A percentile compares a stretch with the other conserved stretches of the same genome.
These are phyloP conservation scores for Vannuccia rotundouncinata DNA, from an alignment of 2,888 invertebrate genomes.

Conservation along the genomic window DNA sequence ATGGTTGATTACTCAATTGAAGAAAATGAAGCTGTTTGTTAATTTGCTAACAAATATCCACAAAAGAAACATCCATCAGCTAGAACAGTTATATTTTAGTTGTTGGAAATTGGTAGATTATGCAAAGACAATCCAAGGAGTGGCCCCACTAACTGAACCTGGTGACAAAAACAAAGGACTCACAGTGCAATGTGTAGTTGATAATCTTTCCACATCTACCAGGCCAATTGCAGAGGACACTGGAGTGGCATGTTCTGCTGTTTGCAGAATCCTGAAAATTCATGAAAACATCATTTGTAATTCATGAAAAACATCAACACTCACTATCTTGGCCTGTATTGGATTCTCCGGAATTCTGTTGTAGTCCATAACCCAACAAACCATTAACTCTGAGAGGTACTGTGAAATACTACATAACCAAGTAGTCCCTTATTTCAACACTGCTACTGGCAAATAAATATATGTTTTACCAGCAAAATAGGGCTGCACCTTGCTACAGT, in stretches of 20 bases:
- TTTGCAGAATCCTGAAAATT: background rate
- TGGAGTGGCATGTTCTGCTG: background rate
- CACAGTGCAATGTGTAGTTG: background rate
- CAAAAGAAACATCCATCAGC: too few relatives aligned
- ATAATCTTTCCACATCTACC: background rate
- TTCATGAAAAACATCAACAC: background rate
- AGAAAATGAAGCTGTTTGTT: too few relatives aligned
- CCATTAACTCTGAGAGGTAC: background rate
- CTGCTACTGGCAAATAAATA: too few relatives aligned
- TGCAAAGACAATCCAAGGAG: background rate
- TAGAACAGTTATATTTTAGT: too few relatives aligned
- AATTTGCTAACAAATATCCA: too few relatives aligned
- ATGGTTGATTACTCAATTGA: too few relatives aligned
- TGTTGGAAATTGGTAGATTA: too few relatives aligned
- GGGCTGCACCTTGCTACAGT: too few relatives aligned
- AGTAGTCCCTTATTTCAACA: background rate
- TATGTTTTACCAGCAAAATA: too few relatives aligned
- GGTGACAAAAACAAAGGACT: background rate
- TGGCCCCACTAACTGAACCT: background rate
- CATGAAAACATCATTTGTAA: background rate
- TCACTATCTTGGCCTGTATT: constrained; percentile 2
- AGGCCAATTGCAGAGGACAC: background rate
- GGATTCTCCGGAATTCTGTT: background rate
- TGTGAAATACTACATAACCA: too few relatives aligned
- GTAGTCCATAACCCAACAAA: background rate